Percentiles rank a stretch among this genome's conserved stretches.
These are phyloP conservation scores for Cinclus cinclus DNA, from an alignment of 2,113 vertebrate genomes.

Conservation along the genomic window DNA sequence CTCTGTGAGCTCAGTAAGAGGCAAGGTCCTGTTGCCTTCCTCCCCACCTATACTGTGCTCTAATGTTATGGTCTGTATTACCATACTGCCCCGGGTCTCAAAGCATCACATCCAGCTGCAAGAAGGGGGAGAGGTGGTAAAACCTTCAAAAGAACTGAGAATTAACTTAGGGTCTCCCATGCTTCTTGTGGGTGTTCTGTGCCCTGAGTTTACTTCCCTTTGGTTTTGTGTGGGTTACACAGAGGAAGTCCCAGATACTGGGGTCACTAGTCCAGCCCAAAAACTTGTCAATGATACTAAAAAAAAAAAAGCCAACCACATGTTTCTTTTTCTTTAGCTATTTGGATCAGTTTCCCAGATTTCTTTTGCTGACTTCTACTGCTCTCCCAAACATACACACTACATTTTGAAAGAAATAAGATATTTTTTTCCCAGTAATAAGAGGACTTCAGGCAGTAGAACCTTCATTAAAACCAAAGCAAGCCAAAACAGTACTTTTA, in stretches of 20 bases:
- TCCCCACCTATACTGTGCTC: too few relatives aligned
- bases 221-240: not conserved
- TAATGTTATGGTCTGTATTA: not conserved
- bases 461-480: not conserved
- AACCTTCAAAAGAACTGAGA: not conserved
- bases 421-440: not conserved
- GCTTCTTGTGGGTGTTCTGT: not conserved
- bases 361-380: not conserved
- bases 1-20: not conserved
- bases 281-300: not conserved
- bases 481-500: not conserved
- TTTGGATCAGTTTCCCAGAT: not conserved
- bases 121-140: not conserved
- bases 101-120: not conserved
- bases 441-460: not conserved
- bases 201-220: not conserved
- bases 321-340: not conserved
- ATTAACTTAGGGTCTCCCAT: not conserved
- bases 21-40: not conserved
- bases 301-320: too few relatives aligned
- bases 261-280: not conserved
- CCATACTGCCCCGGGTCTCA: not conserved
- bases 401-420: not conserved
- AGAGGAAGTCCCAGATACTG: not conserved
- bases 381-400: not conserved